Evolutionary conservation across 2,888 invertebrate species (phyloP).

Genomic region (Drosophila helvetica): DNA sequence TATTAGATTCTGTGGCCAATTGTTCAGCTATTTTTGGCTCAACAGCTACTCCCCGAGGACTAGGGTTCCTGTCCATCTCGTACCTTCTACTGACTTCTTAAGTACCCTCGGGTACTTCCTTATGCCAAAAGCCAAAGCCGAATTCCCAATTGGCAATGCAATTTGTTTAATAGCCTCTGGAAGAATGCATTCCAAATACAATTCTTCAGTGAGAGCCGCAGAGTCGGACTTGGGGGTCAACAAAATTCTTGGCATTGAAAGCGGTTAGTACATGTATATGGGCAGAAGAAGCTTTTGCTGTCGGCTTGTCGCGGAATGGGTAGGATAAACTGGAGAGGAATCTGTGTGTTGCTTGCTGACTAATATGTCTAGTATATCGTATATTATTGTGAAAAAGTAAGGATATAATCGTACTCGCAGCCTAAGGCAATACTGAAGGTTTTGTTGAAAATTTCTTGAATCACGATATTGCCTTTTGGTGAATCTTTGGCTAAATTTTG

Average conservation of each 20-base stretch:
- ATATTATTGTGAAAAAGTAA: too few relatives aligned
- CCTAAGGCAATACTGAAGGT: neutral
- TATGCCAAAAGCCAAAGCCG: constrained; percentile 46
- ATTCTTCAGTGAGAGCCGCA: constrained; percentile 30
- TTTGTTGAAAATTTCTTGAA: neutral
- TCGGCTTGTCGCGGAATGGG: neutral
- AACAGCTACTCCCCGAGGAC: constrained; percentile 7
- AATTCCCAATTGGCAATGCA: constrained; percentile 55
- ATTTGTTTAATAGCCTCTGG: constrained; percentile 56
- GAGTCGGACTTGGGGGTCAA: constrained; percentile 21
- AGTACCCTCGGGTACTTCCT: constrained; percentile 54
- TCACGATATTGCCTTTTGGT: too few relatives aligned
- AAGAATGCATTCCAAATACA: constrained; percentile 58
- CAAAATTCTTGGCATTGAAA: constrained; percentile 26
- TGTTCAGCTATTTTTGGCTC: constrained; percentile 3
- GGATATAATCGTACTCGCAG: neutral
- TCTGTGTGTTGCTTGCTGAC: neutral
- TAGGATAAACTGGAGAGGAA: neutral
- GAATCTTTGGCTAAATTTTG: too few relatives aligned
- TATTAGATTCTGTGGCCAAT: neutral
- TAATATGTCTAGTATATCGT: neutral
- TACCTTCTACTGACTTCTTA: constrained; percentile 11
- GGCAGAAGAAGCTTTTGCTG: constrained; percentile 5
- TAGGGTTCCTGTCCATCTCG: neutral
- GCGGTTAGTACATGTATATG: constrained; percentile 16